phyloP scores from a whole-genome alignment of 2,113 vertebrate genomes.

The Malaclemys terrapin region DNA sequence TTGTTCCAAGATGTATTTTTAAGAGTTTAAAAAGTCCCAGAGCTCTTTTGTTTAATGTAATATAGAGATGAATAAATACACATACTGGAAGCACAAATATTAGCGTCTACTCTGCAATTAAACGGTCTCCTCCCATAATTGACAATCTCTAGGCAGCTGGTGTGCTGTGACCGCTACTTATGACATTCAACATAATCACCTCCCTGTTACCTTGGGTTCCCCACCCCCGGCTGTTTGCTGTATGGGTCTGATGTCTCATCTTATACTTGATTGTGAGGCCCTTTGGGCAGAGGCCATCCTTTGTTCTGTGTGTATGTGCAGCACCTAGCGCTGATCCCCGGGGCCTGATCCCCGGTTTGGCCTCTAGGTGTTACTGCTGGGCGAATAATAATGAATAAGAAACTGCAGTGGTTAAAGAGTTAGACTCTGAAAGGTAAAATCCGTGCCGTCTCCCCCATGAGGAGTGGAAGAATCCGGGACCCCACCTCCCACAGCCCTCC shows the following conservation, averaged over 20 bases:
- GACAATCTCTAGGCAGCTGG: background rate
- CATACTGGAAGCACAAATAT: accelerated
- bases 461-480: background rate
- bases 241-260: background rate
- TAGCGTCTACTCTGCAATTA: accelerated
- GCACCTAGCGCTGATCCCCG: background rate
- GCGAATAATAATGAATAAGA: no score
- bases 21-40: background rate
- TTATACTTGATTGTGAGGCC: background rate
- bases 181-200: background rate
- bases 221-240: background rate
- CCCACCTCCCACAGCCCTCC: background rate
- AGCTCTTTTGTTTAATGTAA: background rate
- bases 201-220: background rate
- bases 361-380: background rate
- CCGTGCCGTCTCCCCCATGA: background rate
- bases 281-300: background rate
- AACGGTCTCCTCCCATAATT: background rate
- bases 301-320: background rate
- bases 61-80: background rate
- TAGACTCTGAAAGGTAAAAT: background rate
- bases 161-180: background rate
- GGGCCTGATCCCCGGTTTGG: background rate
- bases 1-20: accelerated
- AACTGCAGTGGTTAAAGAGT: background rate